Evolutionary conservation across 1,140 invertebrate species (phyloP).

Genomic region (Ridgeia piscesae): DNA sequence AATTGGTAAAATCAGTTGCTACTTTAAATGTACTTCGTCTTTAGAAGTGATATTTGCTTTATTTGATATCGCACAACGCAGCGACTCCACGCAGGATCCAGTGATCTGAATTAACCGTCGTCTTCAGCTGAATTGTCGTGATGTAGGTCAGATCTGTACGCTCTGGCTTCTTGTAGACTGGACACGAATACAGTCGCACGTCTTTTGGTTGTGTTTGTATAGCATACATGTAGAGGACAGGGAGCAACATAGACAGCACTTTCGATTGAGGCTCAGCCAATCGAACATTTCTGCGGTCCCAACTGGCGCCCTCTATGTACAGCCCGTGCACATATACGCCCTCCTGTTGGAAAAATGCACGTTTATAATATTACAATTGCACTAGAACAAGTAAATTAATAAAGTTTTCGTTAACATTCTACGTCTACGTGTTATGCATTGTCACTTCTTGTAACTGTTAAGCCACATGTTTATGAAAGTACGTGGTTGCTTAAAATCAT

Average conservation of each 20-base stretch:
- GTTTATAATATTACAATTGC: neutral
- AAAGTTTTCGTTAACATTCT: no score
- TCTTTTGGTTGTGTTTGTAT: constrained; percentile 86
- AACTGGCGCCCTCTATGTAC: constrained; percentile 89
- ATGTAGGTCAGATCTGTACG: constrained; percentile 93
- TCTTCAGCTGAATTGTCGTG: constrained; percentile 86
- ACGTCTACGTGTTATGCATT: no score
- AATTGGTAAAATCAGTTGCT: neutral
- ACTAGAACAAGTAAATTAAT: neutral
- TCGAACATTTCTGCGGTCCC: constrained; percentile 75
- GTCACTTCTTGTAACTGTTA: neutral
- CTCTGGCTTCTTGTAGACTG: constrained; percentile 93
- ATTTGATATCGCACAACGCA: constrained; percentile 94
- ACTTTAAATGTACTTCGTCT: neutral
- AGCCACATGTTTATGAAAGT: neutral
- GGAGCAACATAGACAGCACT: constrained; percentile 81
- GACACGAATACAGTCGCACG: constrained; percentile 88
- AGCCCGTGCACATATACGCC: constrained; percentile 90
- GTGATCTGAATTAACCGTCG: constrained; percentile 76
- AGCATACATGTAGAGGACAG: constrained; percentile 93
- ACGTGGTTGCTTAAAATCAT: neutral
- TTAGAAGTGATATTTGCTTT: constrained; percentile 38
- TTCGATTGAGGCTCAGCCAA: constrained; percentile 40
- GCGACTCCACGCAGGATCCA: constrained; percentile 94
- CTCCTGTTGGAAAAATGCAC: constrained; percentile 59